Conservation (phyloP, 2,888 invertebrate genomes). For the Biston betularia region DNA sequence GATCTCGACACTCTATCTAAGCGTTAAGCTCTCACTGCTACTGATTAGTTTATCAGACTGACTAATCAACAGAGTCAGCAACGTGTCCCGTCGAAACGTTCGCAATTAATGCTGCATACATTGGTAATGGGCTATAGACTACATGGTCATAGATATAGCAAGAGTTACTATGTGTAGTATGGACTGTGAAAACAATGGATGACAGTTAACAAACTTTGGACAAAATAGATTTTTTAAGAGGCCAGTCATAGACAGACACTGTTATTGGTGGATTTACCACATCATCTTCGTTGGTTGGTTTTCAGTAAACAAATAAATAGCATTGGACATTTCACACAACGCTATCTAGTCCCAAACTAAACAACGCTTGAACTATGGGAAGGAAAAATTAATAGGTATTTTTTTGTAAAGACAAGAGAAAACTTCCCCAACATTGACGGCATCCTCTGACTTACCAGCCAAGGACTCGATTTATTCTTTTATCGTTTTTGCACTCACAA, state of each 20-base stretch:
- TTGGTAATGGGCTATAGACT: conserved; percentile 41
- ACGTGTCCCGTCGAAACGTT: conserved; percentile 45
- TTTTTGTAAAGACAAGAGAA: too few species aligned
- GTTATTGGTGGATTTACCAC: background rate
- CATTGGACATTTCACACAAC: too few species aligned
- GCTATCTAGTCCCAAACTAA: too few species aligned
- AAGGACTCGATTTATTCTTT: background rate
- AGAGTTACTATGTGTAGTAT: conserved; percentile 22
- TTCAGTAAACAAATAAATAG: too few species aligned
- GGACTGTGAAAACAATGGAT: conserved; percentile 12
- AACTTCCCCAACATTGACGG: too few species aligned
- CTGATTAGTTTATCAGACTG: conserved; percentile 27
- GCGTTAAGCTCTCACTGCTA: conserved; percentile 9
- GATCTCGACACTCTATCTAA: conserved; percentile 7
- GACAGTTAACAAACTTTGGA: conserved; percentile 20
- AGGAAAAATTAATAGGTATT: too few species aligned
- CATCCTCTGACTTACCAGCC: too few species aligned
- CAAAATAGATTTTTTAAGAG: background rate
- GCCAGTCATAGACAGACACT: background rate
- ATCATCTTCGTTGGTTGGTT: too few species aligned
- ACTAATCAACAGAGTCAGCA: conserved; percentile 35
- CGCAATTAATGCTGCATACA: conserved; percentile 52
- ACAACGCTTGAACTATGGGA: too few species aligned
- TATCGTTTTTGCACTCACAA: background rate
- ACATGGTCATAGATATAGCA: conserved; percentile 17